Evolutionary conservation across 2,113 vertebrate species (phyloP), one percentile per base, ranked within the genome.

Genomic region (Festucalex cinctus): DNA sequence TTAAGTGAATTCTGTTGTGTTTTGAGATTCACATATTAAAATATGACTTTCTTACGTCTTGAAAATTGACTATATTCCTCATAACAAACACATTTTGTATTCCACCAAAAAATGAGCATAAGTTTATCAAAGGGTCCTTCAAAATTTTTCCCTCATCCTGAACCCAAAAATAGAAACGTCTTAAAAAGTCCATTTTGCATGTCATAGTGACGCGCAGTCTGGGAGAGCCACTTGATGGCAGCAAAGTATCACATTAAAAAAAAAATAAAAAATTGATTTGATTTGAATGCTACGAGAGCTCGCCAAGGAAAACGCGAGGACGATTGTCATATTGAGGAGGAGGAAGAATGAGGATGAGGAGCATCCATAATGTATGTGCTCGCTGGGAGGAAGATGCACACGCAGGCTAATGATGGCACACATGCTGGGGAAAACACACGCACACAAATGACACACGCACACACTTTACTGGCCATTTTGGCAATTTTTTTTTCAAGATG

Each of bases 341-440:
- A 63, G 69, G 81, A 73, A 26, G 28, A 66, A 72, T 39, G 73
- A 70, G 65, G 69, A 66, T 66, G 74, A 81, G 65, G 70, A 73
- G 70, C 79, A 85, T 86, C 73, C 80, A 88, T 91, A 88, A 90
- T 89, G 85, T 77, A 87, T 89, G 87, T 80, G 82, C 86, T 86
- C 83, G 79, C 85, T 78, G 83, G 68, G 77, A 83, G 66, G 82
- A 82, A 83, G 70, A 79, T 84, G 80, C 88, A 83, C 74, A 83
- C 84, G 67, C 79, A 83, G 76, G 71, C 76, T 84, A 74, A 86
- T 83, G 77, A 85, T 79, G 77, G 74, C 76, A 81, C 71, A 83
- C 64, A 82, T 76, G 76, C 63, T 67, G 65, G 65, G 39, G 58
- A 49, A 58, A 63, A 65, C 59, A 44, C 22, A 0, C 19, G 63